Evolutionary conservation across 2,888 invertebrate species (phyloP), one percentile per base, ranked within the genome.

Genomic region (Rhagophthalmus giganteus): DNA sequence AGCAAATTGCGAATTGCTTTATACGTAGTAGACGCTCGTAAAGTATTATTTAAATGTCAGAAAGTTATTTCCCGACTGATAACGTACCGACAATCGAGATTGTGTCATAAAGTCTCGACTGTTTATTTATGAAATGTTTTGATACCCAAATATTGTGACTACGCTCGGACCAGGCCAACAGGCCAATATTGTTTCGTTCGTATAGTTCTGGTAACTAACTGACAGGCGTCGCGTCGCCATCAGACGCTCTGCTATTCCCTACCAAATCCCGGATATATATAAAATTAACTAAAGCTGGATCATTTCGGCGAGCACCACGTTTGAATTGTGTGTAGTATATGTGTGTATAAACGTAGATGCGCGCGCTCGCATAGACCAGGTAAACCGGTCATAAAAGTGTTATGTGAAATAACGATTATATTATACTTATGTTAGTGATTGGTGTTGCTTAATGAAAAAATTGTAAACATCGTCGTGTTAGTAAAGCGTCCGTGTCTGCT

Each of bases 281-380:
- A 73, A 72, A 73, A 70, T 72, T 72, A 72, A 71, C 69, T 68
- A 65, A 71, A 71, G 70, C 69, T 70, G 65, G 65, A 65, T 57
- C 59, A 54, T 59, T 53, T 51, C 57, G 54, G 70, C 65, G 66
- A 64, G 46, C 57, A 49, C 54, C 47, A 50, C 56, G 55, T 57
- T 56, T 58, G 34, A 35, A 32, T 15, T 24, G 30, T 12, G 45
- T 51, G 45, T 33, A 13, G 45, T 54, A 40, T 54, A 55, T 44
- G 39, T 52, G 57, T 55, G 49, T 55, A 52, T 55, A 42, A 49
- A 49, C 47, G 48, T 42, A 20, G 42, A 47, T 59, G 57, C 60
- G 61, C 59, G 62, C 59, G 61, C 59, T 54, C 48, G 44, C 41
- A 42, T 7, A 40, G 49, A 53, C 57, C 58, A 59, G 62, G 61